Base-by-base conservation (phyloP, 2,888 invertebrate species). In the Himalopsyche tibetana region DNA sequence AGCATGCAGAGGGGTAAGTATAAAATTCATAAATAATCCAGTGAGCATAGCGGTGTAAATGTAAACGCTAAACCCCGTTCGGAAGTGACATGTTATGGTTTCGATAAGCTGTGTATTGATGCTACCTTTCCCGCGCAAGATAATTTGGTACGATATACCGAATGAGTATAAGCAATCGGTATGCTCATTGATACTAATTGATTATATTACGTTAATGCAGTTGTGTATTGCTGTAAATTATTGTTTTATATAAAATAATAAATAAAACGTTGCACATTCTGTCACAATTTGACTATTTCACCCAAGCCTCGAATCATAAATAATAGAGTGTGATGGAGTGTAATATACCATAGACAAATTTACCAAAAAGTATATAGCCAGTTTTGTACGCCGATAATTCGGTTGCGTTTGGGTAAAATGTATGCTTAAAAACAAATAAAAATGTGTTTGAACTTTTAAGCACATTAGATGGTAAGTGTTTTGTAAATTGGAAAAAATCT, bases 71-170 rank as follows among this genome's bases (percentile, higher is more conserved):
- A 19, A 19, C 28, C 8, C 9, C 19, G 19, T 63, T 63, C 19
- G 9, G 36, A 74, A 36, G 15, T 74, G 74, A 74, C 74, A 74
- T 74, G 74, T 74, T 74, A 74, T 74, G 74, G 74, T 74, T 51
- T 74, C 63, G 63, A 28, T 36, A 28, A 28, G 74, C 6, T 15
- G 38, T 4, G 11, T 74, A 38, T 74, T 74, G 87, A 88, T 84
- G 91, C 91, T 91, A 92, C 92, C 93, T 93, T 93, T 93, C 93
- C 93, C 93, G 93, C 93, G 93, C 92, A 92, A 91, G 89, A 80
- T 19, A 11, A 28, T 80, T 45, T 80, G n/a, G 11, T 28, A 45
- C 1, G 19, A 45, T 80, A 17, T 2, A 42, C 45, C 38, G 45
- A 9, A 42, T n/a, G 15, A 42, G 11, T 42, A 8, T 17, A 6